These are phyloP conservation scores for Aradus depressus DNA, from an alignment of 2,888 invertebrate genomes.

Conservation along the genomic window DNA sequence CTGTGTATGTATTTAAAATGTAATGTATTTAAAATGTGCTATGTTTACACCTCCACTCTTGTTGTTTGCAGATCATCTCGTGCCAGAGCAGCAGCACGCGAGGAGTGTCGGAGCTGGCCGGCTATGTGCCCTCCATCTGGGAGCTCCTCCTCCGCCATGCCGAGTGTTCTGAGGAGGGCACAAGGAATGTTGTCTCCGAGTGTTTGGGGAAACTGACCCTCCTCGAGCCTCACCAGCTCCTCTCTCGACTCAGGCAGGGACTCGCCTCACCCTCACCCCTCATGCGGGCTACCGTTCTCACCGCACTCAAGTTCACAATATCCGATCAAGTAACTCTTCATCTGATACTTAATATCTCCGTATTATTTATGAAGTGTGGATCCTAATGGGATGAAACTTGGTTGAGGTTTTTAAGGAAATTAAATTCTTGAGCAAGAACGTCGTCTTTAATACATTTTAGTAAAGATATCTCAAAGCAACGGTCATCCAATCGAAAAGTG, in stretches of 20 bases:
- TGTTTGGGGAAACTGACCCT: constrained; percentile 93
- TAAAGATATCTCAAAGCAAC: too few species aligned
- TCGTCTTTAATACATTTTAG: too few species aligned
- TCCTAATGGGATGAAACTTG: too few species aligned
- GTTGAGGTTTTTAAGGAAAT: too few species aligned
- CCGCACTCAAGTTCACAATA: constrained; percentile 96
- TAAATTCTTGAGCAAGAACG: too few species aligned
- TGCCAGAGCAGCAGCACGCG: constrained; percentile 64
- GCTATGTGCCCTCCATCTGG: constrained; percentile 84
- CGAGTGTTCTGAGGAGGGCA: constrained; percentile 95
- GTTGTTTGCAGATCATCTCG: constrained; percentile 57
- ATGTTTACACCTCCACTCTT: too few species aligned
- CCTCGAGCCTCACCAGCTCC: constrained; percentile 74
- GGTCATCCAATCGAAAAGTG: too few species aligned
- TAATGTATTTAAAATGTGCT: too few species aligned
- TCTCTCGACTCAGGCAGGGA: constrained; percentile 79
- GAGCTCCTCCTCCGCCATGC: constrained; percentile 85
- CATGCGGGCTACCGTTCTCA: constrained; percentile 91
- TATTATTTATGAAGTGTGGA: too few species aligned
- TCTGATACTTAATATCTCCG: too few species aligned
- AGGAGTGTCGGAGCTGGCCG: constrained; percentile 63
- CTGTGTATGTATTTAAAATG: too few species aligned
- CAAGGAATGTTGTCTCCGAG: constrained; percentile 96
- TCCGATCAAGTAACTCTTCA: constrained; percentile 69
- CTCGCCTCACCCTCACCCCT: constrained; percentile 68